Evolutionary conservation across 2,888 invertebrate species (phyloP), one percentile per base, ranked within the genome.

Genomic region (Leptopilina drosophilae): DNA sequence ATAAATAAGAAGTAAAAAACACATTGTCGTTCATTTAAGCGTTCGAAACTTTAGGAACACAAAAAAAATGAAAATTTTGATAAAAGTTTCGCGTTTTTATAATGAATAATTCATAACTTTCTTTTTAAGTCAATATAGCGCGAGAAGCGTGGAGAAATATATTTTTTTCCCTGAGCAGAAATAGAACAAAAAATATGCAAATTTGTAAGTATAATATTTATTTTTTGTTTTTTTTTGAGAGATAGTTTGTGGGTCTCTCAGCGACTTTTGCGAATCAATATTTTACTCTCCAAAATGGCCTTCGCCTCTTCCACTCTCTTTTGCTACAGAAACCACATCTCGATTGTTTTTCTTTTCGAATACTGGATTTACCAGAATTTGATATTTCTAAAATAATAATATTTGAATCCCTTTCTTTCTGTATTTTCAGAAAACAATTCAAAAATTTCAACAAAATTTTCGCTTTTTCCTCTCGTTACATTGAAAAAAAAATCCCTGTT

Each of bases 241-340:
- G 6, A 53, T 69, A 5, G 11, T 69, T 69, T 69, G 53, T 53
- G 53, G 53, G 12, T 53, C 12, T 69, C 53, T 9, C 11, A 12
- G 49, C 3, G 26, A 33, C 33, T 33, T 33, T 33, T 33, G 26
- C 49, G 69, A 53, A 69, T 69, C 53, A 69, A 20, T 46, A 46
- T 46, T 69, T 53, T 69, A 69, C 69, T 69, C 69, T 53, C 53
- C 53, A 26, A 14, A 49, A 69, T 53, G 69, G 26, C 69, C 69
- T 69, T 69, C 69, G 53, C 11, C 7, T 69, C 53, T 69, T 69
- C 69, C 53, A 69, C 12, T 69, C 53, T 33, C 69, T 53, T 11
- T 46, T 20, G 20, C 20, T 67, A 49, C 67, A 46, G 20, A 67
- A 67, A 67, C 49, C 46, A 12, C 46, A 15, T 69, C 69, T 26